These are phyloP conservation scores for Brachyalestes nurse DNA, from an alignment of 2,797 vertebrate species.

Conservation along the genomic window DNA sequence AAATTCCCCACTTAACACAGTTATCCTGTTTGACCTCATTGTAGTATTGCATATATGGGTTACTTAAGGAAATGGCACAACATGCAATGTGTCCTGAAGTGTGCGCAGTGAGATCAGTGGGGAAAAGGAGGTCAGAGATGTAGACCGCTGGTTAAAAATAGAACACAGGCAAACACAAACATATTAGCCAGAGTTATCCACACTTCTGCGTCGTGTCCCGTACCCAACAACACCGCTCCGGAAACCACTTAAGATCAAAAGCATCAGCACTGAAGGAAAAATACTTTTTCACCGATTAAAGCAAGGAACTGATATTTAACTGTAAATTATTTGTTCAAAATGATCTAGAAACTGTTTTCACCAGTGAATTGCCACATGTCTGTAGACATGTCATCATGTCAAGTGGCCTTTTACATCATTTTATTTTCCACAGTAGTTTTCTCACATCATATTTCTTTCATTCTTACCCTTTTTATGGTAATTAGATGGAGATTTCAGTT, in stretches of 20 bases:
- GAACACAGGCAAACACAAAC: constrained; percentile 47
- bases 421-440: background rate
- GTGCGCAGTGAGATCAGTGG: constrained; percentile 16
- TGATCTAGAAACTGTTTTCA: too few relatives aligned
- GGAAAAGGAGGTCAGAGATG: constrained; percentile 48
- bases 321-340: background rate
- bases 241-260: constrained; percentile 2
- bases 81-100: constrained; percentile 25
- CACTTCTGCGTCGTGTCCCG: constrained; percentile 35
- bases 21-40: constrained; percentile 2
- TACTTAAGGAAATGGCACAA: constrained; percentile 11
- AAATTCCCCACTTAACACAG: constrained; percentile 1
- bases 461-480: background rate
- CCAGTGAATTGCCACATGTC: too few relatives aligned
- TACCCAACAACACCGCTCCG: constrained; percentile 27
- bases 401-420: too few relatives aligned
- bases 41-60: constrained; percentile 6
- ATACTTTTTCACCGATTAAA: constrained; percentile 22
- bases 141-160: constrained; percentile 41
- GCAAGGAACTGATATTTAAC: background rate
- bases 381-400: too few relatives aligned
- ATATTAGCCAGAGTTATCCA: constrained; percentile 50
- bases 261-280: background rate
- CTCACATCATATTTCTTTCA: background rate
- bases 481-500: background rate